Evolutionary conservation across 2,797 vertebrate species (phyloP).

Genomic region (Hydrocynus forskahlii): DNA sequence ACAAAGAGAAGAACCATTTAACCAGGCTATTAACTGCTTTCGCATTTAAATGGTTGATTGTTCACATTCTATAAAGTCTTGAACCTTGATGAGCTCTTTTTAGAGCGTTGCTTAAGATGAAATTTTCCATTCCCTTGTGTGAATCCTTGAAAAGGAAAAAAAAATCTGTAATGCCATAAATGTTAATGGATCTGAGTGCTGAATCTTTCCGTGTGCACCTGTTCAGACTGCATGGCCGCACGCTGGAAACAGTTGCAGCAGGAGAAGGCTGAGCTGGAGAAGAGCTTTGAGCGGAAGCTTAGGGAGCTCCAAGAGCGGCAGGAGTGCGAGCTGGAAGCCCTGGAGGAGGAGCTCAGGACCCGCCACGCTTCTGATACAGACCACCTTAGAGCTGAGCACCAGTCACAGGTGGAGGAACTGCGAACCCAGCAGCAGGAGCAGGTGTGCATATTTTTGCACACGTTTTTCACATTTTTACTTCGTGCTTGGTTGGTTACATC

Average conservation of each 20-base stretch:
- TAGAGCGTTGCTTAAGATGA: too few species aligned
- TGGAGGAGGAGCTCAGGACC: slow-evolving; percentile 84
- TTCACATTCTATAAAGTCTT: too few species aligned
- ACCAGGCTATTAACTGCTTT: too few species aligned
- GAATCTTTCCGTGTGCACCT: slow-evolving; percentile 2
- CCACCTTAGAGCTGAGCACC: slow-evolving; percentile 83
- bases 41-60: too few species aligned
- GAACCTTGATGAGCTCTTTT: too few species aligned
- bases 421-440: slow-evolving; percentile 87
- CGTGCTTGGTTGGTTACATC: too few species aligned
- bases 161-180: background rate
- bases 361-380: slow-evolving; percentile 79
- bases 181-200: background rate
- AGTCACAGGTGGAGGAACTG: slow-evolving; percentile 82
- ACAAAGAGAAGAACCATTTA: too few species aligned
- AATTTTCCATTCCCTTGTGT: too few species aligned
- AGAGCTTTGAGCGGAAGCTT: slow-evolving; percentile 83
- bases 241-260: slow-evolving; percentile 84
- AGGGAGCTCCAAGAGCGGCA: slow-evolving; percentile 84
- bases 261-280: slow-evolving; percentile 89
- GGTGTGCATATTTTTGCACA: slow-evolving; percentile 68
- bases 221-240: slow-evolving; percentile 77
- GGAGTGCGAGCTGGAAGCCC: slow-evolving; percentile 80
- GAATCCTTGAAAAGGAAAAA: too few species aligned
- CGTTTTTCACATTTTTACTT: too few species aligned